phyloP scores from a whole-genome alignment of 2,113 vertebrate species.

The Rhombomys opimus region DNA sequence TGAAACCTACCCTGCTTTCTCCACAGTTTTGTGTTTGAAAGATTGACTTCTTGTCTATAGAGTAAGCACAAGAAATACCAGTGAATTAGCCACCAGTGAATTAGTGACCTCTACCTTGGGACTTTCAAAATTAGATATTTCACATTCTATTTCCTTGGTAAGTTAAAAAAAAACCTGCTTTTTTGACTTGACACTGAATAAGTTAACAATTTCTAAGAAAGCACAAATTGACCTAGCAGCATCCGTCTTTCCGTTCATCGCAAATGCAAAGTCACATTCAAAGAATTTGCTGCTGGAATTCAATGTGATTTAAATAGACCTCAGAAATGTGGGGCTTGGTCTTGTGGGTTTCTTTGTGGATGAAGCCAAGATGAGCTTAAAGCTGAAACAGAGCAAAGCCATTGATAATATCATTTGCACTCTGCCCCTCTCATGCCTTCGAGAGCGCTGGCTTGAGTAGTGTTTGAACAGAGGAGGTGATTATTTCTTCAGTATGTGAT shows the following conservation, averaged over 20 bases:
- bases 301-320: background rate
- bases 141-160: constrained; percentile 31
- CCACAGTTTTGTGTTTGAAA: constrained; percentile 33
- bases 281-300: background rate
- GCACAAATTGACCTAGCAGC: constrained; percentile 67
- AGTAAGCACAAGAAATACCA: constrained; percentile 56
- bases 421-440: background rate
- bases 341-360: background rate
- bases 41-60: constrained; percentile 58
- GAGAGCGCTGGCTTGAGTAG: constrained; percentile 23
- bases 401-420: background rate
- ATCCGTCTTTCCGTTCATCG: constrained; percentile 48
- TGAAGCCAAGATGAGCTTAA: background rate
- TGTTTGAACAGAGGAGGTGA: constrained; percentile 8
- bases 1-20: constrained; percentile 27
- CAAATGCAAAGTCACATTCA: constrained; percentile 57
- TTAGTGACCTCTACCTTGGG: constrained; percentile 57
- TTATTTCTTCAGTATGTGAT: constrained; percentile 38
- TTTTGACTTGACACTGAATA: constrained; percentile 56
- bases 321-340: background rate
- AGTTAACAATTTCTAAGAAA: constrained; percentile 78
- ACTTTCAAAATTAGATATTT: constrained; percentile 57
- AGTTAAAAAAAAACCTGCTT: constrained; percentile 63
- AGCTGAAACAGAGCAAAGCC: background rate
- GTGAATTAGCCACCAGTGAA: constrained; percentile 15